Evolutionary conservation across 1,140 invertebrate genomes (phyloP).

Genomic region (Brachystomella parvula): DNA sequence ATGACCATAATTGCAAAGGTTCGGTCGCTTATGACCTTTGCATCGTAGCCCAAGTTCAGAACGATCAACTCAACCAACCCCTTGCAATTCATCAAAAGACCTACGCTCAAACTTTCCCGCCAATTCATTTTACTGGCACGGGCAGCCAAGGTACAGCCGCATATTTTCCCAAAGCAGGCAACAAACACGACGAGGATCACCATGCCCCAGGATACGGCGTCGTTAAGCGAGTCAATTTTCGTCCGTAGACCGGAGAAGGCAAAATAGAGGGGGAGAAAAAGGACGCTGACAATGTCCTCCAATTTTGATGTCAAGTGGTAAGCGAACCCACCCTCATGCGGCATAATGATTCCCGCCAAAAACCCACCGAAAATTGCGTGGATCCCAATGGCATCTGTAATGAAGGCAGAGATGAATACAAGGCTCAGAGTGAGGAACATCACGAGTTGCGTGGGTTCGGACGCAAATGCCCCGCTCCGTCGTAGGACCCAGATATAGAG

Average conservation of each 20-base stretch:
- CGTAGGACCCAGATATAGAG: slow-evolving; percentile 21
- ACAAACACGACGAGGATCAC: slow-evolving; percentile 23
- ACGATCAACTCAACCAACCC: slow-evolving; percentile 31
- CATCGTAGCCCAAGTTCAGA: slow-evolving; percentile 29
- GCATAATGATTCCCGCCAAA: slow-evolving; percentile 35
- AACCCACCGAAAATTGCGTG: slow-evolving; percentile 39
- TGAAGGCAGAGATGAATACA: slow-evolving; percentile 34
- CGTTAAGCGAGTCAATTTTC: slow-evolving; percentile 24
- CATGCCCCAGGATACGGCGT: slow-evolving; percentile 19
- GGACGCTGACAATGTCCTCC: slow-evolving; percentile 26
- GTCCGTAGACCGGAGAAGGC: slow-evolving; percentile 25
- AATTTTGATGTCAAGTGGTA: slow-evolving; percentile 26
- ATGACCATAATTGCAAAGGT: slow-evolving; percentile 34
- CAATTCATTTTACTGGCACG: slow-evolving; percentile 22
- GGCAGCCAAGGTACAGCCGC: slow-evolving; percentile 25
- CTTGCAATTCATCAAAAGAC: slow-evolving; percentile 29
- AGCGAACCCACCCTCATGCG: slow-evolving; percentile 30
- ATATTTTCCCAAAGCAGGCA: slow-evolving; percentile 29
- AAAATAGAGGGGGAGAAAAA: slow-evolving; percentile 32
- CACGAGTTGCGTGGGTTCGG: slow-evolving; percentile 10
- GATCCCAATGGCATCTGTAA: slow-evolving; percentile 38
- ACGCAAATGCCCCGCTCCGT: slow-evolving; percentile 20
- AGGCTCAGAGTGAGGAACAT: slow-evolving; percentile 28
- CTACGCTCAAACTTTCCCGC: slow-evolving; percentile 24
- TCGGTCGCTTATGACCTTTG: slow-evolving; percentile 19